A percentile compares a stretch with the other conserved stretches of the same genome.
Evolutionary conservation across 2,888 invertebrate species (phyloP).

Genomic region (Elgonia sp.): DNA sequence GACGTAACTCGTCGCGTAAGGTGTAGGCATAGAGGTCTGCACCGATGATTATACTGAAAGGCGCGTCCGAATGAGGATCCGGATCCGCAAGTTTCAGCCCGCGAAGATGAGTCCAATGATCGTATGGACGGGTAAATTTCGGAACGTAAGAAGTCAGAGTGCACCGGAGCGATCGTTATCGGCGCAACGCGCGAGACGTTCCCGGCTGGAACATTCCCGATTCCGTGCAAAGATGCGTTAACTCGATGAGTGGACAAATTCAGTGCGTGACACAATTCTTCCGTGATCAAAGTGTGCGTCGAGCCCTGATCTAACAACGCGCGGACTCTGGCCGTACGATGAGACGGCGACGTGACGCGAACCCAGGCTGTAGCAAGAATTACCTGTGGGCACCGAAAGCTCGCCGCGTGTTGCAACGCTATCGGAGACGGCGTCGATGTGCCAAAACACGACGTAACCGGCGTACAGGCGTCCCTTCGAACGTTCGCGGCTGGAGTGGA

Average conservation of each 20-base stretch:
- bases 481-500: neutral
- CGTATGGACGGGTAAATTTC: neutral
- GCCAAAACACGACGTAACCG: too few relatives aligned
- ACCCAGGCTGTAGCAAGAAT: neutral
- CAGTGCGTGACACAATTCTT: too few relatives aligned
- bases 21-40: neutral
- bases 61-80: neutral
- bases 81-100: neutral
- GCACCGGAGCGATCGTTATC: too few relatives aligned
- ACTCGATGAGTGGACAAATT: too few relatives aligned
- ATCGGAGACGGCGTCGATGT: too few relatives aligned
- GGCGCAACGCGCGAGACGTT: too few relatives aligned
- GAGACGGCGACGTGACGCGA: neutral
- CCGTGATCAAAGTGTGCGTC: neutral
- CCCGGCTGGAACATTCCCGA: neutral
- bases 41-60: neutral
- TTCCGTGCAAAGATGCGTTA: neutral
- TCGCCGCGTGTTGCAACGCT: neutral
- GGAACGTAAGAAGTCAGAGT: slow-evolving; percentile 19
- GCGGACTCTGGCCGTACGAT: neutral
- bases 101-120: neutral
- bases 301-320: neutral
- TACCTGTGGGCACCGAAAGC: neutral
- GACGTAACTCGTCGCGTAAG: neutral
- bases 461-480: too few relatives aligned